Conservation (phyloP, 2,113 vertebrate genomes). For the Gasterosteus nipponicus region DNA sequence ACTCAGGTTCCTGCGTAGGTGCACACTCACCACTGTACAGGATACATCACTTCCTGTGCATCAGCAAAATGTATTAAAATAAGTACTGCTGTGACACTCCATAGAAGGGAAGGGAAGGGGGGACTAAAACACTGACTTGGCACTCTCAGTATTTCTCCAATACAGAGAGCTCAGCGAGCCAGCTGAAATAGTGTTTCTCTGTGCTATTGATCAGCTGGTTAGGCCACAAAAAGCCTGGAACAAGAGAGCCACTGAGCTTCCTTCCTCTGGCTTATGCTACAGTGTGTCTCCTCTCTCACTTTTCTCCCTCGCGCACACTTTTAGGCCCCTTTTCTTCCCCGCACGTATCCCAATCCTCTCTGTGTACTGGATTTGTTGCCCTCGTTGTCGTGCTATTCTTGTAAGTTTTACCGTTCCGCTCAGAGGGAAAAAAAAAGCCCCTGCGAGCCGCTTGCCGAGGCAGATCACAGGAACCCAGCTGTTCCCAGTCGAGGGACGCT, state of each 20-base stretch:
- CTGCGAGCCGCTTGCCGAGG: slow-evolving; percentile 46
- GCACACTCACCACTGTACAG: slow-evolving; percentile 15
- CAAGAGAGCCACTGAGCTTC: slow-evolving; percentile 61
- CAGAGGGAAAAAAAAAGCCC: slow-evolving; percentile 33
- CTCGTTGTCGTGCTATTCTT: slow-evolving; percentile 30
- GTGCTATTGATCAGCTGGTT: slow-evolving; percentile 79
- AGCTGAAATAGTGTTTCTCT: slow-evolving; percentile 71
- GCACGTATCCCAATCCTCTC: slow-evolving; percentile 36
- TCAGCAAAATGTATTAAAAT: slow-evolving; percentile 23
- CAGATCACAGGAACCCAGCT: slow-evolving; percentile 78
- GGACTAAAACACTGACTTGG: slow-evolving; percentile 31
- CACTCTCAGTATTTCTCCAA: slow-evolving; percentile 48
- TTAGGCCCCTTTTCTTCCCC: neutral
- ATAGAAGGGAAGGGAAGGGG: neutral
- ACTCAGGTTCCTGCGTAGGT: slow-evolving; percentile 25
- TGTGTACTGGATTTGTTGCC: slow-evolving; percentile 30
- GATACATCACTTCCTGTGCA: slow-evolving; percentile 42
- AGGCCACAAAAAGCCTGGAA: slow-evolving; percentile 64
- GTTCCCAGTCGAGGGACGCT: slow-evolving; percentile 78
- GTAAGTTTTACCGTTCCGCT: slow-evolving; percentile 53
- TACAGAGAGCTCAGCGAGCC: slow-evolving; percentile 57
- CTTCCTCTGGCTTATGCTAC: slow-evolving; percentile 48
- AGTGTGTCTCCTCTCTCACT: slow-evolving; percentile 39
- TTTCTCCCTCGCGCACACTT: neutral
- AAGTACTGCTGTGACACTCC: slow-evolving; percentile 36